phyloP scores from a whole-genome alignment of 35 echinoderm and acorn worm genomes.

The Ophioderma brevispina region DNA sequence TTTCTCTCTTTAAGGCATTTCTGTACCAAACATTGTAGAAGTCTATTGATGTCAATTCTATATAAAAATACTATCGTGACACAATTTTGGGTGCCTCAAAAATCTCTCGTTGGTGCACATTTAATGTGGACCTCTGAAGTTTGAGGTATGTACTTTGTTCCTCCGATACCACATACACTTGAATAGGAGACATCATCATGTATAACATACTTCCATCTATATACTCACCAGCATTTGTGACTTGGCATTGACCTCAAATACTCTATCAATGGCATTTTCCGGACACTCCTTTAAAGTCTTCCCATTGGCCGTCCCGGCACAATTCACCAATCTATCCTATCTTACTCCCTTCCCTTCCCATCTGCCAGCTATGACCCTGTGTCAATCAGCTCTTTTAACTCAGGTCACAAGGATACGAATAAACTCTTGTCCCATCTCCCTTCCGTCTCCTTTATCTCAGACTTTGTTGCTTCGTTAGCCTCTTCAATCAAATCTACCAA shows the following conservation, averaged over 20 bases:
- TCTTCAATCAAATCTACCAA: slow-evolving; percentile 73
- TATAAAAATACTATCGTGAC: too few relatives aligned
- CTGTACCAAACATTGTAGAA: too few relatives aligned
- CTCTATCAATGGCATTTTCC: slow-evolving; percentile 77
- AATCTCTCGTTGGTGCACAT: too few relatives aligned
- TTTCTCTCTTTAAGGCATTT: too few relatives aligned
- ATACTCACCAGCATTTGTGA: slow-evolving; percentile 87
- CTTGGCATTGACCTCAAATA: slow-evolving; percentile 91
- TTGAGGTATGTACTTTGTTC: too few relatives aligned
- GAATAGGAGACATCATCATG: too few relatives aligned
- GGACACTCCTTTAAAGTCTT: slow-evolving; percentile 77
- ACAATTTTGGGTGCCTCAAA: too few relatives aligned
- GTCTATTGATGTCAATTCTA: too few relatives aligned
- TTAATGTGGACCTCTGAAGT: too few relatives aligned
- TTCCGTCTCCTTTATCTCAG: slow-evolving; percentile 33
- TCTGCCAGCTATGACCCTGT: slow-evolving; percentile 56
- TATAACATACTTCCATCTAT: too few relatives aligned
- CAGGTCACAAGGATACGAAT: slow-evolving; percentile 76
- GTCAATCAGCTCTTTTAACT: slow-evolving; percentile 74
- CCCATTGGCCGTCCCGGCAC: slow-evolving; percentile 82
- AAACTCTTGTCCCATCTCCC: slow-evolving; percentile 46
- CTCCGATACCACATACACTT: too few relatives aligned
- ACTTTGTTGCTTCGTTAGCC: slow-evolving; percentile 28
- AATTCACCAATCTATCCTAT: slow-evolving; percentile 87
- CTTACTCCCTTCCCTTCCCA: slow-evolving; percentile 56